phyloP scores from a whole-genome alignment of 2,888 invertebrate species.

The Dendrolimus houi region DNA sequence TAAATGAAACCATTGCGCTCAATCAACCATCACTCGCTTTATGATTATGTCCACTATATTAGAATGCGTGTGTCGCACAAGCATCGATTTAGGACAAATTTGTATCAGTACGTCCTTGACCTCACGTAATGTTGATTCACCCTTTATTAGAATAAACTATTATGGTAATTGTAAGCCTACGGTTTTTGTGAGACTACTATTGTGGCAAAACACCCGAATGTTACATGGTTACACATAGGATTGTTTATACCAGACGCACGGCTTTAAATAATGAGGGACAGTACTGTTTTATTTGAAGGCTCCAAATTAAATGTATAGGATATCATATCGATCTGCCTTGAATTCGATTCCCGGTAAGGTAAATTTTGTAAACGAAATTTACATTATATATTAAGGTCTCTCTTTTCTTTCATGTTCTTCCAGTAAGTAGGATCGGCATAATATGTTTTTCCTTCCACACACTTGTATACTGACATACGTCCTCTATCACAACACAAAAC shows the following conservation, averaged over 20 bases:
- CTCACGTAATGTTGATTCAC: neutral
- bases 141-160: neutral
- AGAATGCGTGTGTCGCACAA: neutral
- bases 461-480: no score
- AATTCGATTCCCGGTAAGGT: no score
- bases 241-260: neutral
- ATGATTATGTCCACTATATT: neutral
- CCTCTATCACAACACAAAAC: no score
- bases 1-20: conserved; percentile 24
- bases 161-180: neutral
- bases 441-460: no score
- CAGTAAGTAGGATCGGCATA: no score
- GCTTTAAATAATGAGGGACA: neutral
- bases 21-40: conserved; percentile 14
- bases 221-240: neutral
- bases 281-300: neutral
- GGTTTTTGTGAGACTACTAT: neutral
- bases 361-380: no score
- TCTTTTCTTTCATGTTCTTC: no score
- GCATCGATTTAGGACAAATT: neutral
- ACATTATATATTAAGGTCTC: no score
- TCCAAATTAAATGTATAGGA: neutral
- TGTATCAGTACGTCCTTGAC: neutral
- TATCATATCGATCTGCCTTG: no score
- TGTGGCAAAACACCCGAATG: neutral